Evolutionary conservation across 2,113 vertebrate genomes (phyloP), one percentile per base, ranked within the genome.

Genomic region (Azemiops feae): DNA sequence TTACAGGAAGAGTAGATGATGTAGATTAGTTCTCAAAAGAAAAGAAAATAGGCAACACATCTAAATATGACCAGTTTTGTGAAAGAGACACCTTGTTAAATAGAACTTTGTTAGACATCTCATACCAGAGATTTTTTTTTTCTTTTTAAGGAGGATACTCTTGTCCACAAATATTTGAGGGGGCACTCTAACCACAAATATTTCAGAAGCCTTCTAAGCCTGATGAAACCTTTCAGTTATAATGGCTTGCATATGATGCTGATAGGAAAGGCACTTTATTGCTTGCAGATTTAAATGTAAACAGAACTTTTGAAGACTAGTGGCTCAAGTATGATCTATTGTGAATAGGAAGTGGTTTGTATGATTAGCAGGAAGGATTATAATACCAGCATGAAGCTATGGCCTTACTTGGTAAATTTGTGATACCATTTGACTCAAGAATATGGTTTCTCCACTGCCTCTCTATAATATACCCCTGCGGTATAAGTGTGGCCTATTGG

Each of bases 221-320:
- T 27, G 2, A 43, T 0, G 2, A 95, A 89, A 43, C 69, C 10
- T 96, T 95, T 96, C 92, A 96, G 88, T 89, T 93, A 8, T 96
- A 96, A 96, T 95, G 12, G 92, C 47, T 97, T 96, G 52, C 95
- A 95, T 90, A 94, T 95, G 95, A 95, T 47, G 88, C 11, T 93
- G 45, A 91, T 91, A 57, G 22, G 34, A 2, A 47, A 93, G 69
- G 3, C 3, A 27, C 14, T 86, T 92, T 6, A 5, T 91, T 95
- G 64, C 91, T 93, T 20, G 20, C 53, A 92, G 91, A 93, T 90
- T 92, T 94, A 50, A 39, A 57, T 60, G 87, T 92, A 91, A 92
- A 10, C 88, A n/a, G 91, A 94, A 74, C 23, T 91, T 91, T 39
- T 52, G 34, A 20, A 93, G 50, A 25, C 93, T n/a, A 27, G 14